phyloP scores from a whole-genome alignment of 2,888 invertebrate species.

The Syritta pipiens region DNA sequence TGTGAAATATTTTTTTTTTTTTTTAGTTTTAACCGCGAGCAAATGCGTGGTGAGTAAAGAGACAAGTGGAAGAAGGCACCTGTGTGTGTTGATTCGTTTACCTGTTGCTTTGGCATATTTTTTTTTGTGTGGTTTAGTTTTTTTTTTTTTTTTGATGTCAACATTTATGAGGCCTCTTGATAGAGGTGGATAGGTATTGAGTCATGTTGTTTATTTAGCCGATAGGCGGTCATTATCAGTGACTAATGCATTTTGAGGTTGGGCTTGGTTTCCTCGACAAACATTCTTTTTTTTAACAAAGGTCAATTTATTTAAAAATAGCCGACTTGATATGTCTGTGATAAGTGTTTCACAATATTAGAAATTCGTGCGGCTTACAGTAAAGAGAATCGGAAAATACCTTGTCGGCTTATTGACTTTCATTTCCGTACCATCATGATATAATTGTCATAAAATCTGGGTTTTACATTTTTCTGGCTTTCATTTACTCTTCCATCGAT shows the following conservation, averaged over 20 bases:
- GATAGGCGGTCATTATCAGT: conserved; percentile 17
- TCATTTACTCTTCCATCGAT: too few relatives aligned
- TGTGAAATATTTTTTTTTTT: too few relatives aligned
- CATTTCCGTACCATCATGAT: too few relatives aligned
- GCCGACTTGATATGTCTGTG: too few relatives aligned
- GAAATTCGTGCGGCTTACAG: not conserved
- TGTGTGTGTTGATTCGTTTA: conserved; percentile 7
- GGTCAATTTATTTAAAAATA: too few relatives aligned
- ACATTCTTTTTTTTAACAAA: too few relatives aligned
- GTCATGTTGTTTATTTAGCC: conserved; percentile 43
- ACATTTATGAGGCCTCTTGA: conserved; percentile 23
- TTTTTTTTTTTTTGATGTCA: too few relatives aligned
- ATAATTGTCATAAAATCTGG: too few relatives aligned
- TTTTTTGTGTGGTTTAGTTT: conserved; percentile 27
- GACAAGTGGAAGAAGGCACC: not conserved
- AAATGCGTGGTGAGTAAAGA: conserved; percentile 36
- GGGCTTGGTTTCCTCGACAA: conserved; percentile 19
- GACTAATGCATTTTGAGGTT: conserved; percentile 31
- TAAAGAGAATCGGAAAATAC: too few relatives aligned
- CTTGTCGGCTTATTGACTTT: too few relatives aligned
- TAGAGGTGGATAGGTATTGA: conserved; percentile 23
- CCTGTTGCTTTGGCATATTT: conserved; percentile 25
- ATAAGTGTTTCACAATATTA: conserved; percentile 22
- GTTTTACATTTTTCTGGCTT: too few relatives aligned
- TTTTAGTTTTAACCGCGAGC: conserved; percentile 32